phyloP scores from a whole-genome alignment of 2,888 invertebrate species.

The Tortrix viridana region DNA sequence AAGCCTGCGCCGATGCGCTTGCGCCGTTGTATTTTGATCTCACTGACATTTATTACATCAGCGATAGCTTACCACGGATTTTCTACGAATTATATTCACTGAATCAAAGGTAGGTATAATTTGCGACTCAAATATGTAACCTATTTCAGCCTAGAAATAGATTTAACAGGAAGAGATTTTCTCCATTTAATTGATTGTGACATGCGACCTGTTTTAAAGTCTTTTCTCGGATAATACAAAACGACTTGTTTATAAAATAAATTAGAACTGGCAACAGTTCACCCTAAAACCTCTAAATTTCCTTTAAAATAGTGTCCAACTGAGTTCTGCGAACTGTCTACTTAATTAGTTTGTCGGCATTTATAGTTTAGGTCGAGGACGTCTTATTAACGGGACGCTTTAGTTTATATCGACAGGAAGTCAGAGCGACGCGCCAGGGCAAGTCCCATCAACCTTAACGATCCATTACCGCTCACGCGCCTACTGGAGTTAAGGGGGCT shows the following conservation, averaged over 20 bases:
- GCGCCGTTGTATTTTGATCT: slow-evolving; percentile 68
- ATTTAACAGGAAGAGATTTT: background rate
- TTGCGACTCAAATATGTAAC: slow-evolving; percentile 14
- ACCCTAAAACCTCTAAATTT: background rate
- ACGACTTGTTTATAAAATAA: background rate
- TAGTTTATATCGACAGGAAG: slow-evolving; percentile 30
- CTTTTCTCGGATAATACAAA: background rate
- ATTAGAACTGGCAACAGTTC: background rate
- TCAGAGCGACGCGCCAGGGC: slow-evolving; percentile 48
- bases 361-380: slow-evolving; percentile 19
- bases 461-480: slow-evolving; percentile 68
- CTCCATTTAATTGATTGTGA: slow-evolving; percentile 2
- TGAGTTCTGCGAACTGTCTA: background rate
- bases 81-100: slow-evolving; percentile 31
- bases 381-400: slow-evolving; percentile 26
- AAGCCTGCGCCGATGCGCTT: slow-evolving; percentile 56
- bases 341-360: slow-evolving; percentile 3
- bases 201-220: background rate
- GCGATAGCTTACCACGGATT: slow-evolving; percentile 41
- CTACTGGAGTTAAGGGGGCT: slow-evolving; percentile 17
- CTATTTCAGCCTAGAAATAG: slow-evolving; percentile 3
- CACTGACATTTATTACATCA: slow-evolving; percentile 77
- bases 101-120: slow-evolving; percentile 24
- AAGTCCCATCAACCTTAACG: slow-evolving; percentile 82
- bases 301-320: background rate